phyloP scores from a whole-genome alignment of 2,113 vertebrate genomes.

The Siniperca chuatsi region DNA sequence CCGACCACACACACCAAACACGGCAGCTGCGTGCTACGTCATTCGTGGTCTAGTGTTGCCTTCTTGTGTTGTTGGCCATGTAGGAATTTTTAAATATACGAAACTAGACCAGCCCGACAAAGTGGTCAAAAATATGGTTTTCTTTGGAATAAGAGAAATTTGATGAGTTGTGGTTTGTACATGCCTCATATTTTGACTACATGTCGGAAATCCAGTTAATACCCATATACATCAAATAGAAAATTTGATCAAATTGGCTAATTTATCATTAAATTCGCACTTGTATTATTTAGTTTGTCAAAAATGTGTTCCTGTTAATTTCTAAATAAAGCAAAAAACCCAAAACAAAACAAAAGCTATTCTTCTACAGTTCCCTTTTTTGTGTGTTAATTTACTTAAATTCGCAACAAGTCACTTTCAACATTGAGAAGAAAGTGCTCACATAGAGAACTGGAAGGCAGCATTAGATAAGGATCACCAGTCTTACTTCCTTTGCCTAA shows the following conservation, averaged over 20 bases:
- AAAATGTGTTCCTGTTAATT: not conserved
- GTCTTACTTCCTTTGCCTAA: not conserved
- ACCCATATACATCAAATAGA: accelerated
- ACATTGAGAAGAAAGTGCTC: not conserved
- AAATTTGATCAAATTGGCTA: not conserved
- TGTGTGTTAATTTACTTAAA: not conserved
- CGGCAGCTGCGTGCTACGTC: conserved; percentile 60
- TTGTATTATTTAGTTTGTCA: too few relatives aligned
- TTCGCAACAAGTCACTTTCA: not conserved
- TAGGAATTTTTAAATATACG: not conserved
- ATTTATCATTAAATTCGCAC: not conserved
- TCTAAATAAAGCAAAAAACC: not conserved
- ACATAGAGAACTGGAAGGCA: not conserved
- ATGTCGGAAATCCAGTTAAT: not conserved
- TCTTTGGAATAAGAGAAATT: not conserved
- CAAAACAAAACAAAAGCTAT: not conserved
- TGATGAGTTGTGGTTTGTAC: not conserved
- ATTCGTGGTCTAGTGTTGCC: conserved; percentile 12
- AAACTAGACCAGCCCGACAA: not conserved
- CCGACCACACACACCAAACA: conserved; percentile 60
- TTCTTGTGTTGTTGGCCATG: not conserved
- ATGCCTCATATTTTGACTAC: not conserved
- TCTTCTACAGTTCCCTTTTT: not conserved
- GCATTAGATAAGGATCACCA: not conserved
- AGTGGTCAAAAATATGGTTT: not conserved